Base-by-base conservation (phyloP, 2,113 vertebrate species). In the Hippopotamus amphibius region DNA sequence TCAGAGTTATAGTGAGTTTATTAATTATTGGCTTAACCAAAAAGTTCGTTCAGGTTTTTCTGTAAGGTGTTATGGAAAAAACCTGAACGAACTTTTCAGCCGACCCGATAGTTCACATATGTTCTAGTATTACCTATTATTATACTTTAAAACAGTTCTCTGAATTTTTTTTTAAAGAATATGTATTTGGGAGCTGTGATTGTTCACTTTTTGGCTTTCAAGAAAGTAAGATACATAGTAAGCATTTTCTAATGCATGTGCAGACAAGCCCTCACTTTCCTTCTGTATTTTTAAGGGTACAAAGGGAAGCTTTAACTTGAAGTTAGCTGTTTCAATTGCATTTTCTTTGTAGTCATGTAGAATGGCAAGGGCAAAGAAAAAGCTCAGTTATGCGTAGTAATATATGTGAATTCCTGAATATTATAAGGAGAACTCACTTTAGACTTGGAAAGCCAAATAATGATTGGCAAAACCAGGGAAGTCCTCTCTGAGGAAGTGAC, bases 141-240 rank as follows among this genome's bases (percentile, higher is more conserved):
- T 94, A 48, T 90, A 77, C 37, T 83, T 94, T 72, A 74, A 79
- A 93, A 83, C 16, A 91, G n/a, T 90, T 71, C 24, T 96, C 37
- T 84, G 57, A 53, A 28, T 68, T 24, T 55, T 89, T 89, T 83
- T 96, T 43, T 61, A 55, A 76, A 63, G 14, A 21, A 37, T 80
- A 48, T 61, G 9, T 85, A 55, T 76, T 88, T 95, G 61, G 48
- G 61, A 93, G 5, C 46, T 43, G 1, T 74, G 28, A 65, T 55
- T 86, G 0, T 79, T 90, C 50, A 53, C 14, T 69, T 95, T 97
- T 85, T 24, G 4, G 33, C 10, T 92, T 95, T 96, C 93, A 79
- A 93, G 28, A 83, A 77, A 55, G 55, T 48, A 77, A 77, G 68
- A 79, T 55, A 33, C 57, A 30, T 77, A 68, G 57, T 84, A 72